Evolutionary conservation across 2,113 vertebrate species (phyloP).

Genomic region (Eulacestoma nigropectus): DNA sequence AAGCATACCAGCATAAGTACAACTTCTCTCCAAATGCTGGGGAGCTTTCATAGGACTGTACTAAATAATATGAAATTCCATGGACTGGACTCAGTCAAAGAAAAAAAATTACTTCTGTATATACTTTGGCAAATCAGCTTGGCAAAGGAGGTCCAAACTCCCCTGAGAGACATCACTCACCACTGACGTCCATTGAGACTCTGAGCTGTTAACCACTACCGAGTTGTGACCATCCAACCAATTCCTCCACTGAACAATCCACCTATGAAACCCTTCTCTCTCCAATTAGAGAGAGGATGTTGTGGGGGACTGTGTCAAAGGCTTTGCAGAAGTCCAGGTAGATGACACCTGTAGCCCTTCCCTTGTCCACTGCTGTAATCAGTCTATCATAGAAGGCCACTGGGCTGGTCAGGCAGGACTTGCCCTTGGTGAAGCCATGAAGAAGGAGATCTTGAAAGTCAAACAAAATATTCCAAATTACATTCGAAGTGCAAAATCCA

Average conservation of each 20-base stretch:
- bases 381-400: not conserved
- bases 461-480: not conserved
- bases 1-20: not conserved
- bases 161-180: not conserved
- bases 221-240: accelerated
- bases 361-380: not conserved
- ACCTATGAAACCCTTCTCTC: not conserved
- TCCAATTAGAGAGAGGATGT: not conserved
- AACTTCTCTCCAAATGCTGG: not conserved
- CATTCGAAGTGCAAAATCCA: not conserved
- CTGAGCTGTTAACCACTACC: not conserved
- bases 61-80: not conserved
- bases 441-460: not conserved
- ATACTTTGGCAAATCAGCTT: not conserved
- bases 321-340: not conserved
- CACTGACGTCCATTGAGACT: not conserved
- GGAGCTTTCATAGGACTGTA: not conserved
- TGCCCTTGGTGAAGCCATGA: not conserved
- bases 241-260: not conserved
- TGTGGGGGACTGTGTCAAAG: not conserved
- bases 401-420: not conserved
- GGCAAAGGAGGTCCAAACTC: not conserved
- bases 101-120: not conserved
- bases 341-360: not conserved
- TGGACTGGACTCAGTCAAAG: not conserved